Percentiles rank a stretch among this genome's conserved stretches.
phyloP scores from a whole-genome alignment of 2,113 vertebrate genomes.

The Riparia riparia region DNA sequence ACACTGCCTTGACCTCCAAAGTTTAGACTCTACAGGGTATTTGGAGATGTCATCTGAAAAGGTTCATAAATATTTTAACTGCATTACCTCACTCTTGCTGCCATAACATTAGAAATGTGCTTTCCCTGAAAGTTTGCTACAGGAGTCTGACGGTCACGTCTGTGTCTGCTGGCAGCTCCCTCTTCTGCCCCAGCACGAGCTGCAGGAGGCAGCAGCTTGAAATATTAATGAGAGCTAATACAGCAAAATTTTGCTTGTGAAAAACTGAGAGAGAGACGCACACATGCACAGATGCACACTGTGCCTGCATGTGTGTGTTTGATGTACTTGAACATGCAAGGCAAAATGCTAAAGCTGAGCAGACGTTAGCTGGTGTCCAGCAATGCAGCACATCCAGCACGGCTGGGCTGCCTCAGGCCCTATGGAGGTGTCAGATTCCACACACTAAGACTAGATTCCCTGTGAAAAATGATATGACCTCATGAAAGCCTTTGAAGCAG shows the following conservation, averaged over 20 bases:
- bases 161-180: constrained; percentile 19
- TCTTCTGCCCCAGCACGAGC: neutral
- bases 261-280: neutral
- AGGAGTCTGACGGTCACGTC: neutral
- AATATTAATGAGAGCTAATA: constrained; percentile 8
- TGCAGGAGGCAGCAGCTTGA: neutral
- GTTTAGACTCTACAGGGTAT: neutral
- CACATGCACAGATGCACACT: neutral
- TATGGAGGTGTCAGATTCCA: neutral
- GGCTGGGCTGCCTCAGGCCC: neutral
- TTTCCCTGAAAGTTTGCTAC: neutral
- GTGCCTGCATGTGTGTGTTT: neutral
- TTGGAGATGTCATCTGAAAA: constrained; percentile 1
- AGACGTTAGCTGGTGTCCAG: neutral
- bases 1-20: neutral
- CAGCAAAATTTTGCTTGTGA: neutral
- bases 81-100: constrained; percentile 12
- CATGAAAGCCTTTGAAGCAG: neutral
- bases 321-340: neutral
- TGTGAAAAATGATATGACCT: neutral
- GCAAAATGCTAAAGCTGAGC: neutral
- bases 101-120: neutral
- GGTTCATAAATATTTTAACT: constrained; percentile 52
- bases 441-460: neutral
- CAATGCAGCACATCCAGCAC: fast-evolving